A percentile compares a stretch with the other conserved stretches of the same genome.
Conservation (phyloP, 2,113 vertebrate genomes). For the Xiphorhynchus elegans region DNA sequence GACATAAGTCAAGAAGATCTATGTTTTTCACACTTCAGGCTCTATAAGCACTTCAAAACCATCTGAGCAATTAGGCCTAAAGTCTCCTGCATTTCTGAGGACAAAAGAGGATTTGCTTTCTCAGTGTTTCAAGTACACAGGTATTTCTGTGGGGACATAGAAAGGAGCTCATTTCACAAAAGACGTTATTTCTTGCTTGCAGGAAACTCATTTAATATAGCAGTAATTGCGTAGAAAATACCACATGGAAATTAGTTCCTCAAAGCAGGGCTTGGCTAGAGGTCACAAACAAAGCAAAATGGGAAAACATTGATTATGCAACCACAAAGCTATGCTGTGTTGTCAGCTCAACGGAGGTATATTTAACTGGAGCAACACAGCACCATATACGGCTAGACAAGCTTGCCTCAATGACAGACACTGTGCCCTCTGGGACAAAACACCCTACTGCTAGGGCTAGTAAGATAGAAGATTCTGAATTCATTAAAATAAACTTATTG, state of each 20-base stretch:
- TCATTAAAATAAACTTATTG: neutral
- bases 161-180: neutral
- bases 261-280: slow-evolving; percentile 24
- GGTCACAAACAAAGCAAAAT: slow-evolving; percentile 49
- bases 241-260: slow-evolving; percentile 22
- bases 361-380: slow-evolving; percentile 56
- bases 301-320: slow-evolving; percentile 50
- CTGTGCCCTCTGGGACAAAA: neutral
- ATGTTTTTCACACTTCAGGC: slow-evolving; percentile 31
- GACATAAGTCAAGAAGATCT: neutral
- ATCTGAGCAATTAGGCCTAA: neutral
- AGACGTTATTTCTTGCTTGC: neutral
- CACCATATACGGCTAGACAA: slow-evolving; percentile 53
- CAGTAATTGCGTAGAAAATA: neutral
- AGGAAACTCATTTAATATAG: neutral
- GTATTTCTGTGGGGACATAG: neutral
- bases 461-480: neutral
- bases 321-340: slow-evolving; percentile 45
- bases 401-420: neutral
- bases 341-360: slow-evolving; percentile 52
- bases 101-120: neutral
- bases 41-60: neutral
- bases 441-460: neutral
- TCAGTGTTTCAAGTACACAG: neutral
- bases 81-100: neutral